phyloP scores from a whole-genome alignment of 1,140 invertebrate species.

The Agraylea sexmaculata region DNA sequence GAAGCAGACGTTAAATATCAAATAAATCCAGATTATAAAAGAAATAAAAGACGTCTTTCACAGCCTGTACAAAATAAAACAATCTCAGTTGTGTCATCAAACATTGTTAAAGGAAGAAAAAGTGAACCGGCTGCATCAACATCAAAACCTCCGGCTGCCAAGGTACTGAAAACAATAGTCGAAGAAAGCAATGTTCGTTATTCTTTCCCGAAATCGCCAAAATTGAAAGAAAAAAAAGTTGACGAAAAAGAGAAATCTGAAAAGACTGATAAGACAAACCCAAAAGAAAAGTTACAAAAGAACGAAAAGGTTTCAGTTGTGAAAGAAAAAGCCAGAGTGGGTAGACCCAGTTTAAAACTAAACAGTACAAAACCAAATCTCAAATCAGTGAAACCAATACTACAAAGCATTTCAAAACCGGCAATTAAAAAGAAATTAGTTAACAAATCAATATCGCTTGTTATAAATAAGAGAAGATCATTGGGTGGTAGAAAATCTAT shows the following conservation, averaged over 20 bases:
- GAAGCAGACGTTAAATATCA: no score
- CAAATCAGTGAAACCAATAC: no score
- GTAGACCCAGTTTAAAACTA: no score
- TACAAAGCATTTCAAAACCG: no score
- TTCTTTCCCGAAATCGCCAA: conserved; percentile 15
- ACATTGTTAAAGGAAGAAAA: conserved; percentile 2
- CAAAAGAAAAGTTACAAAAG: conserved; percentile 1
- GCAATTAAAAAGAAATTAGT: neutral
- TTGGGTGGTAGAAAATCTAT: conserved; percentile 15
- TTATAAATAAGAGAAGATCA: conserved; percentile 12
- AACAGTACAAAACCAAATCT: no score
- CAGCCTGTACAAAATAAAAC: no score
- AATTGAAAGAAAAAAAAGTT: conserved; percentile 4
- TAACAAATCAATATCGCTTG: conserved; percentile 1
- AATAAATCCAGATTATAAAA: no score
- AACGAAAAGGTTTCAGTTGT: conserved; percentile 4
- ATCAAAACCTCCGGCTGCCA: conserved; percentile 3
- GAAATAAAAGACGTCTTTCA: no score
- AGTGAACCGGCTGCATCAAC: conserved; percentile 11
- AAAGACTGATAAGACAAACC: neutral
- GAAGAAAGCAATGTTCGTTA: conserved; percentile 15
- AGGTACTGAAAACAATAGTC: conserved; percentile 13
- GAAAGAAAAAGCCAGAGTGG: conserved; percentile 4
- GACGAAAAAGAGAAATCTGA: neutral
- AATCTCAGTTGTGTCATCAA: no score